Evolutionary conservation across 1,140 invertebrate genomes (phyloP).

Genomic region (Eumeta japonica): DNA sequence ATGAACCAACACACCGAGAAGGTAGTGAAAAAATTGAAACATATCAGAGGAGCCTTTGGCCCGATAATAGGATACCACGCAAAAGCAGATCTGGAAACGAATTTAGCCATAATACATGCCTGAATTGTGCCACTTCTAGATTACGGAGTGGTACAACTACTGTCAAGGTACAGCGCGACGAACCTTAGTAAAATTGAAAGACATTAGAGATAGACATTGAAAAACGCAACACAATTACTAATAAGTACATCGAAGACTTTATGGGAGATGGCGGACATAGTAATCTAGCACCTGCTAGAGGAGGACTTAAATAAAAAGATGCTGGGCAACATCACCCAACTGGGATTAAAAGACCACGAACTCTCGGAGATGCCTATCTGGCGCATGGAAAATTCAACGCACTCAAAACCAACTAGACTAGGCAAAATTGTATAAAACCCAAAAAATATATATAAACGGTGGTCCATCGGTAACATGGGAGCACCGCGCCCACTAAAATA

Average conservation of each 20-base stretch:
- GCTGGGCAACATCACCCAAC: too few relatives aligned
- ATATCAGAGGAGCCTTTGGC: slow-evolving; percentile 7
- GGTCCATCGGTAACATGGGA: too few relatives aligned
- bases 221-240: slow-evolving; percentile 4
- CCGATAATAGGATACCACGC: slow-evolving; percentile 7
- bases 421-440: slow-evolving; percentile 3
- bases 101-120: slow-evolving; percentile 5
- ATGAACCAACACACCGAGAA: too few relatives aligned
- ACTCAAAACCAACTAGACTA: slow-evolving; percentile 1
- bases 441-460: too few relatives aligned
- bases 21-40: slow-evolving; percentile 7
- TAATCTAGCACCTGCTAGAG: slow-evolving; percentile 4
- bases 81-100: slow-evolving; percentile 4
- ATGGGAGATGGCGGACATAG: slow-evolving; percentile 7
- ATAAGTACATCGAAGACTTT: slow-evolving; percentile 2
- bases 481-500: too few relatives aligned
- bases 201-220: slow-evolving; percentile 7
- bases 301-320: slow-evolving; percentile 4
- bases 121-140: slow-evolving; percentile 6
- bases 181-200: slow-evolving; percentile 2
- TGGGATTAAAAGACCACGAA: slow-evolving; percentile 4
- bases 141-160: slow-evolving; percentile 3
- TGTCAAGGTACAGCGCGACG: slow-evolving; percentile 2
- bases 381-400: slow-evolving; percentile 5
- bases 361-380: slow-evolving; percentile 1